Evolutionary conservation across 2,888 invertebrate species (phyloP).

Genomic region (Atrina japonica): DNA sequence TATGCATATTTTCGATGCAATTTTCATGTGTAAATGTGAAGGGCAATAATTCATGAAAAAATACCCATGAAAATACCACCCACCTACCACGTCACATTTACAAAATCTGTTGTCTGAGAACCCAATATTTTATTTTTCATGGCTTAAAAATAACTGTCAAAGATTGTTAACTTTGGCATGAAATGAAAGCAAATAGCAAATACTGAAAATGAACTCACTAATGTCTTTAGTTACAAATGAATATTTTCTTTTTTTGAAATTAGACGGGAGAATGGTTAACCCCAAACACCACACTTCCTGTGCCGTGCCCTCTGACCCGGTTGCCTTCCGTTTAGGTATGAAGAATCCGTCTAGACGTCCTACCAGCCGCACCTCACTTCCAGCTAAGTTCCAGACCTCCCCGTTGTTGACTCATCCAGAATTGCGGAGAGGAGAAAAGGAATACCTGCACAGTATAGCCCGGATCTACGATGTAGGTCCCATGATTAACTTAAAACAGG

Average conservation of each 20-base stretch:
- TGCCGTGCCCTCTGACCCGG: constrained; percentile 46
- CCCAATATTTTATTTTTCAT: no score
- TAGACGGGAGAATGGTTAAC: constrained; percentile 64
- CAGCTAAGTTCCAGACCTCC: constrained; percentile 41
- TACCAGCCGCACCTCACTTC: constrained; percentile 49
- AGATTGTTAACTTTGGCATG: neutral
- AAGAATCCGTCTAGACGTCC: constrained; percentile 33
- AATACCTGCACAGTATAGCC: constrained; percentile 69
- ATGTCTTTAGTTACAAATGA: neutral
- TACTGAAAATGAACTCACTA: neutral
- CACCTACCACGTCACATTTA: no score
- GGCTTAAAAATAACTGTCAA: no score
- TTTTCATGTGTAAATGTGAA: no score
- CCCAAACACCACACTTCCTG: constrained; percentile 63
- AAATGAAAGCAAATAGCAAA: neutral
- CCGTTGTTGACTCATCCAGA: constrained; percentile 40
- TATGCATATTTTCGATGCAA: no score
- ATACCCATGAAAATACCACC: no score
- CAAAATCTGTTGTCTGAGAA: no score
- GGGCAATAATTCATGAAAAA: no score
- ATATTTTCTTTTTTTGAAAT: neutral
- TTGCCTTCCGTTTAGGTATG: constrained; percentile 35
- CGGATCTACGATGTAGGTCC: constrained; percentile 66
- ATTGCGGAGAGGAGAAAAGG: constrained; percentile 61
- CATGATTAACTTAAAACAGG: constrained; percentile 65